Conservation (phyloP, 2,888 invertebrate genomes). For the Lasioglossum zephyrum region DNA sequence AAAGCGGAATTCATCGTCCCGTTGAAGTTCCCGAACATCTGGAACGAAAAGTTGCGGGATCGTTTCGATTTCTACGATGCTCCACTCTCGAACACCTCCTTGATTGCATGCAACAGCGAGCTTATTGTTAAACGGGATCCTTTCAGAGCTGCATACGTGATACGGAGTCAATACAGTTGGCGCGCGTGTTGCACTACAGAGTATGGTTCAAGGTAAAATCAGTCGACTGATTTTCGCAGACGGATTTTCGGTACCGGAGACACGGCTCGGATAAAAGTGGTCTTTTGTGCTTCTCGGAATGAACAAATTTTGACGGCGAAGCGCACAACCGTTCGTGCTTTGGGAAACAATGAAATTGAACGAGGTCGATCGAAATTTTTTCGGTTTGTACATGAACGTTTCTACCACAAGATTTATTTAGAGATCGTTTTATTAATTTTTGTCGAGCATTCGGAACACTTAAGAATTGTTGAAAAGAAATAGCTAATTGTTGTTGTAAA, state of each 20-base stretch:
- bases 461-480: no score
- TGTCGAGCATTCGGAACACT: neutral
- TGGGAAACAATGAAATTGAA: neutral
- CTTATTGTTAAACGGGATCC: constrained; percentile 12
- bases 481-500: no score
- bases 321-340: neutral
- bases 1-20: neutral
- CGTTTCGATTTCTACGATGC: neutral
- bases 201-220: constrained; percentile 1
- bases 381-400: neutral
- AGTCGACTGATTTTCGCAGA: neutral
- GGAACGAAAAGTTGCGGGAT: neutral
- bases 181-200: neutral
- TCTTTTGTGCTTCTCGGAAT: neutral
- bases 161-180: constrained; percentile 3
- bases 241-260: neutral
- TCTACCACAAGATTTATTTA: neutral
- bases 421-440: neutral
- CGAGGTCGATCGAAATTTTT: neutral
- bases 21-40: neutral
- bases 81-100: neutral
- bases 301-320: neutral
- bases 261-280: neutral
- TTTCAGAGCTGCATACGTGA: neutral
- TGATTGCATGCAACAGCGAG: constrained; percentile 19